Base-by-base conservation (phyloP, 2,797 vertebrate species). In the Gambusia yucatana region DNA sequence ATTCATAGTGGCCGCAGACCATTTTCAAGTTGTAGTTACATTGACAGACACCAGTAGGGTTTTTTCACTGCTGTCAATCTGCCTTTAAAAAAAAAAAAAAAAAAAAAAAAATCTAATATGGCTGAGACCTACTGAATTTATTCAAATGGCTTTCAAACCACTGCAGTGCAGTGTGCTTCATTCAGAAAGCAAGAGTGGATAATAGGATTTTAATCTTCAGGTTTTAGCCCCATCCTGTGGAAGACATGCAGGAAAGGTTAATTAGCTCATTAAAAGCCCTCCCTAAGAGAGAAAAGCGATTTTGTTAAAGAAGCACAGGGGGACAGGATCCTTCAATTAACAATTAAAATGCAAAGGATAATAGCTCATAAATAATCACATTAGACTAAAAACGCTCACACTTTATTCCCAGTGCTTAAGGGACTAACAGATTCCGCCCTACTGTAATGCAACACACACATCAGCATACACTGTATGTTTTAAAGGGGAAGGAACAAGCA, bases 211-310 rank as follows among this genome's bases (percentile, higher is more conserved):
- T 73, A 84, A 83, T 84, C 55, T 47, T 88, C 77, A 65, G 63
- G 82, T 86, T 93, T 79, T 67, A 70, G 85, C 91, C 89, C 87
- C 86, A 82, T 82, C 88, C 87, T 85, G 80, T 88, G 93, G 93
- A 95, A 94, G 91, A 94, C 94, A 77, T 90, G 88, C 89, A 85
- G 84, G 79, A 89, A 92, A 90, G 90, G 92, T 93, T 91, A 81
- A 93, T 93, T 86, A 91, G 90, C 90, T 93, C 78, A 79, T 92
- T 86, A 91, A 88, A 89, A 90, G 88, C 87, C 86, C 91, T 87
- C 88, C 84, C 86, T 81, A 75, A 91, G 81, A 81, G 86, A 92
- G 77, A 86, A 85, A 89, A 91, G 90, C 80, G 74, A 74, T 88
- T 90, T 84, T 69, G 79, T 72, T 78, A 86, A 30, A 77, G 50